phyloP scores from a whole-genome alignment of 2,797 vertebrate genomes.

The Rhabdomys pumilio region DNA sequence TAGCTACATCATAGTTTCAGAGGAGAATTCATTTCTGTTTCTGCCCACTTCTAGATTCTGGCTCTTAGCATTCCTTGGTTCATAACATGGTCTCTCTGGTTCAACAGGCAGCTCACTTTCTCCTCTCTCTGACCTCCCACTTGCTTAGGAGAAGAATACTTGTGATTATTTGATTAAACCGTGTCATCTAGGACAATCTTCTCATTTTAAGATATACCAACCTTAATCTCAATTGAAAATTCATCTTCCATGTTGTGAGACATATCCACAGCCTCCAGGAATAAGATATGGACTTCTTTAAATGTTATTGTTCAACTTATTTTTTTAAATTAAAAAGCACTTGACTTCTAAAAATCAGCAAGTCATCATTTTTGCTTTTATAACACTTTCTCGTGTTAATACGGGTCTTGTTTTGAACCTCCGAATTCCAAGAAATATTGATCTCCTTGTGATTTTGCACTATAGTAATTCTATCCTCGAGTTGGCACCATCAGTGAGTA shows the following conservation, averaged over 20 bases:
- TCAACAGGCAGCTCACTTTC: background rate
- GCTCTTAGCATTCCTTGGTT: background rate
- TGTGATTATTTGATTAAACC: background rate
- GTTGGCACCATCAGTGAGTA: background rate
- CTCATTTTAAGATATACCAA: background rate
- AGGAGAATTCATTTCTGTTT: background rate
- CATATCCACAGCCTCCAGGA: background rate
- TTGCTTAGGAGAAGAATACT: background rate
- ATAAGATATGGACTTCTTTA: background rate
- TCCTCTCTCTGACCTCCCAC: background rate
- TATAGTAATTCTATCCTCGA: background rate
- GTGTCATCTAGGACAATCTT: background rate
- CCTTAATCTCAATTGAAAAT: background rate
- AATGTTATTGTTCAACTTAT: background rate
- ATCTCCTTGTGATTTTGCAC: background rate
- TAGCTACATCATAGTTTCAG: background rate
- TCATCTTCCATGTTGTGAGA: background rate
- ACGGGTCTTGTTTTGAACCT: background rate
- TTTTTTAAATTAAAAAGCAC: background rate
- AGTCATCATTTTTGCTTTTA: conserved; percentile 39
- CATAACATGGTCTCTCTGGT: background rate
- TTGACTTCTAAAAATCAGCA: conserved; percentile 2
- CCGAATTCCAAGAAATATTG: background rate
- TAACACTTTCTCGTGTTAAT: background rate
- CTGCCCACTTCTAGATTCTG: background rate